Evolutionary conservation across 2,888 invertebrate genomes (phyloP).

Genomic region (Dicyrtoma fusca): DNA sequence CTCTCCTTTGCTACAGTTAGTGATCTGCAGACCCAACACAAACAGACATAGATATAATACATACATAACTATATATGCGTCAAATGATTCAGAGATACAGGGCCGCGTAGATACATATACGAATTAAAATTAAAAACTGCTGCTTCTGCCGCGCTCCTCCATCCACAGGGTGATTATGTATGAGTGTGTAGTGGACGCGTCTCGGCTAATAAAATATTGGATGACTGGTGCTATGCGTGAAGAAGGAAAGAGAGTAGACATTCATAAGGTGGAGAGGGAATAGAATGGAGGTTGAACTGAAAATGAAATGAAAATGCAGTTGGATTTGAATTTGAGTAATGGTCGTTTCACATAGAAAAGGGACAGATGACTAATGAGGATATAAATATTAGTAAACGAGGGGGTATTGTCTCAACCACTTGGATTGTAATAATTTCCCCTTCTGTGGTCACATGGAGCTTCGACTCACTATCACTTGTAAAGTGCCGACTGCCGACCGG

Average conservation of each 20-base stretch:
- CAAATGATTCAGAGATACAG: too few relatives aligned
- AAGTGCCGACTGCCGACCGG: neutral
- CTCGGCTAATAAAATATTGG: too few relatives aligned
- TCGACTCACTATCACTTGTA: neutral
- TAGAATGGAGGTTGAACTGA: conserved; percentile 39
- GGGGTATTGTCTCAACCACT: conserved; percentile 38
- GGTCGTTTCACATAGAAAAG: conserved; percentile 42
- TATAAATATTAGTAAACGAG: conserved; percentile 55
- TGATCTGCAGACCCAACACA: neutral
- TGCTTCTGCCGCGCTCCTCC: too few relatives aligned
- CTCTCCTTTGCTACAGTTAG: too few relatives aligned
- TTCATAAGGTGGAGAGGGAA: conserved; percentile 9
- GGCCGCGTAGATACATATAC: too few relatives aligned
- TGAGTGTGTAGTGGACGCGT: neutral
- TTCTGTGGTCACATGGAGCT: conserved; percentile 36
- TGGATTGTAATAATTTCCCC: conserved; percentile 37
- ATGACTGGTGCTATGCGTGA: neutral
- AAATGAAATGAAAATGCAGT: conserved; percentile 50
- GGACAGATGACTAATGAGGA: conserved; percentile 55
- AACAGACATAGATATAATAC: neutral
- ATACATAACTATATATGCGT: too few relatives aligned
- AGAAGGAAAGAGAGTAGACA: conserved; percentile 1
- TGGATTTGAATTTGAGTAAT: conserved; percentile 41
- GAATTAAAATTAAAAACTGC: too few relatives aligned
- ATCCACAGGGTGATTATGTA: neutral